Percentiles rank a stretch among this genome's conserved stretches.
These are phyloP conservation scores for Bombylius major DNA, from an alignment of 2,888 invertebrate species.

Conservation along the genomic window DNA sequence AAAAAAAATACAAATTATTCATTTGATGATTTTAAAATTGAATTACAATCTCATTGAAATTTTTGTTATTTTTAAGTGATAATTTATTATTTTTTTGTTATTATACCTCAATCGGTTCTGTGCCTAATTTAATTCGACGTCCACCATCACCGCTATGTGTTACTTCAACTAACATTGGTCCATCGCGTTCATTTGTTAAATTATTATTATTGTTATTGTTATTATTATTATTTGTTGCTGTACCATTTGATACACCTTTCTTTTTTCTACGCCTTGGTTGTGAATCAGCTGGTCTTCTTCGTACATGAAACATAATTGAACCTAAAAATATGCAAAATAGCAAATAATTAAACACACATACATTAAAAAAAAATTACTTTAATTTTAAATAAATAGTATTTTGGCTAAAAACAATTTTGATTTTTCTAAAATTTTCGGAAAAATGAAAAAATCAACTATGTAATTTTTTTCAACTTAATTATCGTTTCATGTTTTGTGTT, in stretches of 20 bases:
- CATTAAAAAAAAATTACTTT: neutral
- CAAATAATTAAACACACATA: neutral
- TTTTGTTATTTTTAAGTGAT: neutral
- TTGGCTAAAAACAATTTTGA: too few species aligned
- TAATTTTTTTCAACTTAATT: too few species aligned
- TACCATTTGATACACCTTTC: constrained; percentile 43
- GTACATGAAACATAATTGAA: constrained; percentile 94
- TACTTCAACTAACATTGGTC: constrained; percentile 52
- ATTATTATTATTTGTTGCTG: constrained; percentile 33
- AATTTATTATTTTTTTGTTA: neutral
- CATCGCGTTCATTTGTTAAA: constrained; percentile 47
- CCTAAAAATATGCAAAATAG: constrained; percentile 42
- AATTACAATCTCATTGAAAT: neutral
- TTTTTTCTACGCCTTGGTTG: constrained; percentile 84
- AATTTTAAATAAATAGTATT: too few species aligned
- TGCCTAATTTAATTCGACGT: constrained; percentile 47
- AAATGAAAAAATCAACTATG: neutral
- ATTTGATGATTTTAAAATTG: neutral
- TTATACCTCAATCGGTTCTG: constrained; percentile 52
- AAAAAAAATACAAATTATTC: neutral
- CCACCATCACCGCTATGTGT: constrained; percentile 45
- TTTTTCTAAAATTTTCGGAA: neutral
- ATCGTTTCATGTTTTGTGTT: too few species aligned
- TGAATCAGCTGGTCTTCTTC: constrained; percentile 81
- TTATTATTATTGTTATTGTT: constrained; percentile 16